Conservation (phyloP, 2,797 vertebrate genomes). For the Choloepus didactylus region DNA sequence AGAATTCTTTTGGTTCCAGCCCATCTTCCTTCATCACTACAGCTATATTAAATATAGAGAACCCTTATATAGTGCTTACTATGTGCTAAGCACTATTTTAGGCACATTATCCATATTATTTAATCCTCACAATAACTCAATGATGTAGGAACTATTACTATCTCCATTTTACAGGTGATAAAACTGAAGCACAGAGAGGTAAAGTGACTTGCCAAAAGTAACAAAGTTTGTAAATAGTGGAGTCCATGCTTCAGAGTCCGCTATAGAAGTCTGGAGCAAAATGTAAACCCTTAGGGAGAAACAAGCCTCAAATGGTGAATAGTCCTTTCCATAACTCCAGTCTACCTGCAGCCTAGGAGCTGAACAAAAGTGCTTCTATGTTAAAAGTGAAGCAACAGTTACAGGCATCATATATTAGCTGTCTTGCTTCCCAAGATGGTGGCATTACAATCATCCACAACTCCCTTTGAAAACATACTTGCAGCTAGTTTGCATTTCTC, state of each 20-base stretch:
- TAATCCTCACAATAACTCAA: conserved; percentile 10
- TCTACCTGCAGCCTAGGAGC: not conserved
- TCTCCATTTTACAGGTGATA: conserved; percentile 26
- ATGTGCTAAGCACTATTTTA: conserved; percentile 57
- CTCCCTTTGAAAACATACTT: not conserved
- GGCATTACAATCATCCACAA: not conserved
- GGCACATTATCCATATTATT: conserved; percentile 65
- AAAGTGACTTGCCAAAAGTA: conserved; percentile 50
- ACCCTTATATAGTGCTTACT: conserved; percentile 34
- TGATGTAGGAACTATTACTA: not conserved
- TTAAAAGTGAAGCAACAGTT: conserved; percentile 47
- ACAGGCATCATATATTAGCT: not conserved
- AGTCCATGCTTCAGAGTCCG: conserved; percentile 32
- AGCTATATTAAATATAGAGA: conserved; percentile 60
- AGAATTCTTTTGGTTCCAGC: conserved; percentile 63
- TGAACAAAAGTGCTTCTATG: conserved; percentile 18
- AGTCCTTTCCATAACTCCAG: conserved; percentile 38
- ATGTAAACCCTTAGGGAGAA: not conserved
- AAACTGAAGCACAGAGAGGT: conserved; percentile 51
- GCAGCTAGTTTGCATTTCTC: conserved; percentile 28
- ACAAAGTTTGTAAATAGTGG: not conserved
- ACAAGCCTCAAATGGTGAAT: not conserved
- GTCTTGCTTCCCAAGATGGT: conserved; percentile 24
- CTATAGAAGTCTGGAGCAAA: conserved; percentile 28
- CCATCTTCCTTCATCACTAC: conserved; percentile 54